Conservation (phyloP, 1,140 invertebrate genomes). For the Alviniconcha marisindica region DNA sequence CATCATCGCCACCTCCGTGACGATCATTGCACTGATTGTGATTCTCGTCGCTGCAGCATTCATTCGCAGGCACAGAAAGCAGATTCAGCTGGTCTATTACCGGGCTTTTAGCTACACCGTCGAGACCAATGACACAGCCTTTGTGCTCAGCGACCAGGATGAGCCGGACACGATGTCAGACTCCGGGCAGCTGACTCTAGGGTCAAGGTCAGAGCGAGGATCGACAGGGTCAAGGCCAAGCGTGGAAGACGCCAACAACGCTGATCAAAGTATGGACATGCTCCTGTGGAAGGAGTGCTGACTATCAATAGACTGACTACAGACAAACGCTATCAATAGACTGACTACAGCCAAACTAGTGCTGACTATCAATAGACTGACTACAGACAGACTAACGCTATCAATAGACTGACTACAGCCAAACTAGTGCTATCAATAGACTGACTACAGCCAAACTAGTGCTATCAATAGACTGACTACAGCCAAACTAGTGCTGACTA, state of each 20-base stretch:
- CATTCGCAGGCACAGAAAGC: constrained; percentile 20
- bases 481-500: too few species aligned
- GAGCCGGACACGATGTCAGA: constrained; percentile 34
- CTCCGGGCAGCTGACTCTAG: constrained; percentile 3
- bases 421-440: too few species aligned
- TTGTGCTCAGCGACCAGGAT: constrained; percentile 32
- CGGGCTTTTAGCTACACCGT: constrained; percentile 25
- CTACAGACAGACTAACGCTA: neutral
- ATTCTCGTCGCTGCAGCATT: constrained; percentile 39
- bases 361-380: neutral
- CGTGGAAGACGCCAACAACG: constrained; percentile 48
- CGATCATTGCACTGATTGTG: constrained; percentile 36
- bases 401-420: too few species aligned
- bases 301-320: too few species aligned
- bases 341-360: too few species aligned
- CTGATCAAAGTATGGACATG: constrained; percentile 6
- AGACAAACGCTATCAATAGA: too few species aligned
- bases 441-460: too few species aligned
- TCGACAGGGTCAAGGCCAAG: constrained; percentile 51
- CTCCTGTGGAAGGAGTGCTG: neutral
- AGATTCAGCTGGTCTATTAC: constrained; percentile 33
- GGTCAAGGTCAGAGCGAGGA: constrained; percentile 50
- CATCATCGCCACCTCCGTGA: constrained; percentile 35
- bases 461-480: too few species aligned
- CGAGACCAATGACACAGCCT: constrained; percentile 26